Base-by-base conservation (phyloP, 1,140 invertebrate species). In the Metaphire vulgaris region DNA sequence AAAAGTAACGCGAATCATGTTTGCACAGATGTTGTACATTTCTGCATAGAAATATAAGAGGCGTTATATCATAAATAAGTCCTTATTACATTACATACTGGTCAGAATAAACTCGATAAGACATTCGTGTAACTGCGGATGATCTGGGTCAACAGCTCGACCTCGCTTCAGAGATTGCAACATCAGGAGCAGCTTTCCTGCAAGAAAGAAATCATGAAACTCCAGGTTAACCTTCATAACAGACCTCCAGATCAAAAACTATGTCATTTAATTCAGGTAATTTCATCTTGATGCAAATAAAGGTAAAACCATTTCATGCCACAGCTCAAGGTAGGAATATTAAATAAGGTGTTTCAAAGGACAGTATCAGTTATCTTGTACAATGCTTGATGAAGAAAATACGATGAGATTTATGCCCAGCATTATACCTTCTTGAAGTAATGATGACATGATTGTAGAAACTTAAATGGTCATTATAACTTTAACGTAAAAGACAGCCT, bases 91-190 rank as follows among this genome's bases (percentile, higher is more conserved):
- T 6, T 56, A 1, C n/a, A 81, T 80, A 87, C 86, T 85, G 81
- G 78, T 76, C 74, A 81, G 78, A 74, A 83, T 79, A 79, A 95
- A 95, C 70, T 91, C 89, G 72, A 95, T 89, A 56, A 95, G 84
- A 84, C 93, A 95, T 81, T 90, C 90, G 87, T 96, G 94, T 32
- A 97, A 88, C 80, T 92, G 90, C 26, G 92, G 92, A 88, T 96
- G 89, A 0, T 88, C 87, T 1, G 89, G 84, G 82, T 93, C 89
- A 76, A 96, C 82, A 64, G 89, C 88, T 83, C 91, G 89, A 69
- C 94, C 94, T 69, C 95, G 89, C 85, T 94, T 96, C 81, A 97
- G 90, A 79, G 93, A 94, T 86, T 95, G 84, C 71, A 86, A 81
- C 85, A 86, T 86, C 76, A 85, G 78, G 76, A 87, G 78, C 76